Percentiles rank a stretch among this genome's conserved stretches.
These are phyloP conservation scores for Pseudonaja textilis DNA, from an alignment of 2,113 vertebrate genomes.

Conservation along the genomic window DNA sequence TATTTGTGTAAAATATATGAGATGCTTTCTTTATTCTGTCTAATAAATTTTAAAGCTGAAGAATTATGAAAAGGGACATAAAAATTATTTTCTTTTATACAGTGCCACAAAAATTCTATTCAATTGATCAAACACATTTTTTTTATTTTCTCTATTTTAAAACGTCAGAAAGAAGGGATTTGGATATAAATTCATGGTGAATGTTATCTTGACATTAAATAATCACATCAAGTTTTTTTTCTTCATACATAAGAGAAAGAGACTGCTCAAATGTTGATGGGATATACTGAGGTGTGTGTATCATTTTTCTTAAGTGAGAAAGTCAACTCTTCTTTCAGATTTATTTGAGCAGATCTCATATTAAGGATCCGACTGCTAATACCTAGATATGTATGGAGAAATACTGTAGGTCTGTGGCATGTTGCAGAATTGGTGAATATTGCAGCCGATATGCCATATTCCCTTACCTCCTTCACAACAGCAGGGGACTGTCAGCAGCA, in stretches of 20 bases:
- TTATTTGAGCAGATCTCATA: not conserved
- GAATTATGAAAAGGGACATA: not conserved
- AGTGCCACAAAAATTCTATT: not conserved
- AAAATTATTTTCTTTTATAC: not conserved
- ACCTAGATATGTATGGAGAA: not conserved
- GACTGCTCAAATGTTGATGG: not conserved
- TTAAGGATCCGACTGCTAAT: not conserved
- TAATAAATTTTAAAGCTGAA: not conserved
- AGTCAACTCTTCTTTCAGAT: not conserved
- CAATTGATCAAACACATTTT: not conserved
- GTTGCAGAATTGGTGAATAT: not conserved
- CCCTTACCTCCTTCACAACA: conserved; percentile 61
- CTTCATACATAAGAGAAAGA: not conserved
- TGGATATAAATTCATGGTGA: not conserved
- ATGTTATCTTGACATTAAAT: not conserved
- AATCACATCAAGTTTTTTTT: not conserved
- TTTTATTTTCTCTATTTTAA: not conserved
- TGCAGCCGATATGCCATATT: not conserved
- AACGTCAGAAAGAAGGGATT: not conserved
- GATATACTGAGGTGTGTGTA: not conserved
- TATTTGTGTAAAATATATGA: not conserved
- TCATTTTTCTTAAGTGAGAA: not conserved
- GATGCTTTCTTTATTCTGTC: not conserved
- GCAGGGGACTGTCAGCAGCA: conserved; percentile 48
- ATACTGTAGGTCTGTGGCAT: not conserved